Evolutionary conservation across 1,140 invertebrate species (phyloP), one percentile per base, ranked within the genome.

Genomic region (Dryas iulia): DNA sequence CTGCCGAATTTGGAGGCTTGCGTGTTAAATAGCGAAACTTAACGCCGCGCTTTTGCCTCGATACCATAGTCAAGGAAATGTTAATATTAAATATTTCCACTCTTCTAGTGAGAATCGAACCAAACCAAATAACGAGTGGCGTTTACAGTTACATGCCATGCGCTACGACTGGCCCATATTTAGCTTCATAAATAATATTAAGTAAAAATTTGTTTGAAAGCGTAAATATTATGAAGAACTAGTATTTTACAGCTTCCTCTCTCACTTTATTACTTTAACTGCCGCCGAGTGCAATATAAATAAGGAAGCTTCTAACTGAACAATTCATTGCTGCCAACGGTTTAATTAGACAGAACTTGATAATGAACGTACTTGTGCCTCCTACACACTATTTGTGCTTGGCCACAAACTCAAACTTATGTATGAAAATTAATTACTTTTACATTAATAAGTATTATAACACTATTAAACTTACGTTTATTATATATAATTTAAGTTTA

Each of bases 251-350:
- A 59, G 26, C 61, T 59, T 64, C 60, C 69, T 65, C 35, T 60
- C 67, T 62, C 61, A 1, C 30, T 76, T 71, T 47, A 72, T 80
- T 73, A 76, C 59, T 54, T 76, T 82, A 76, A 54, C 66, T 66
- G 53, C 35, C 71, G 60, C 39, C 59, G 14, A 10, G 28, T 66
- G 65, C 67, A 69, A 71, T 73, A 76, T 78, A 82, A 82, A 86
- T 74, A 81, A 84, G 84, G 84, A 87, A 82, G 83, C 74, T 75
- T 66, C 65, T 77, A 74, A 78, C 73, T 71, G 63, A 73, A 79
- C 82, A 78, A 80, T 82, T 83, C 74, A 74, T 80, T 67, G 73
- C 73, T 66, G 75, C 66, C 69, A 78, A 76, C 75, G 66, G 76
- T 82, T 84, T 83, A 87, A 85, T 86, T 84, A 84, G 76, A 74